Evolutionary conservation across 2,113 vertebrate genomes (phyloP), one percentile per base, ranked within the genome.

Genomic region (Pleuronectes platessa): DNA sequence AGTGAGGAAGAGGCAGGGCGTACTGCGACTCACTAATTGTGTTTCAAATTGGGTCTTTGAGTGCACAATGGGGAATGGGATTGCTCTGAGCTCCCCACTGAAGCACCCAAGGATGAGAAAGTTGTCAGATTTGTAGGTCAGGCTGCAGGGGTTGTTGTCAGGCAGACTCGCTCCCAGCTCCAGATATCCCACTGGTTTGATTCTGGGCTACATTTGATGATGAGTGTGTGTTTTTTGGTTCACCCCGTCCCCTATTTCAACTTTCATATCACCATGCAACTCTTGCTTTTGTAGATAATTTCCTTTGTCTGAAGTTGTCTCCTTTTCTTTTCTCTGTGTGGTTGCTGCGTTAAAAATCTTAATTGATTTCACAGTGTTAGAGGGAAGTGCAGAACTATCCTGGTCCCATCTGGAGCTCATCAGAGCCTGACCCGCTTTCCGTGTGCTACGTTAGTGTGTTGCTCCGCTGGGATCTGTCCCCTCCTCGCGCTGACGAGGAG

Each of bases 71-170:
- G 91, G 93, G 89, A 92, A 89, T 88, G 78, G 81, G 92, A 89
- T 87, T 90, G 76, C 88, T 93, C 84, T 80, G 80, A 92, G 89
- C 88, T 92, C 90, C 91, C 90, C 75, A 66, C 86, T 81, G 86
- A 87, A 87, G 86, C 85, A 88, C 85, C 82, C 74, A 81, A 88
- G 90, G 88, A 93, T 92, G 91, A 94, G 91, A 91, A 90, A 92
- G 89, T 92, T 93, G 92, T 93, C 90, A 92, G 89, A 93, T 94
- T 94, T 94, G 90, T 95, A 94, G 93, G 94, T 94, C 92, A 94
- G 83, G 81, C 89, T 90, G 90, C 78, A 89, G 87, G 88, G 90
- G 88, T 90, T 93, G 92, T 93, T 90, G 93, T 93, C 84, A 92
- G 93, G 93, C 93, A 94, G 93, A 94, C 72, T 88, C 61, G 42